Evolutionary conservation across 2,888 invertebrate species (phyloP).

Genomic region (Acholoe squamosa): DNA sequence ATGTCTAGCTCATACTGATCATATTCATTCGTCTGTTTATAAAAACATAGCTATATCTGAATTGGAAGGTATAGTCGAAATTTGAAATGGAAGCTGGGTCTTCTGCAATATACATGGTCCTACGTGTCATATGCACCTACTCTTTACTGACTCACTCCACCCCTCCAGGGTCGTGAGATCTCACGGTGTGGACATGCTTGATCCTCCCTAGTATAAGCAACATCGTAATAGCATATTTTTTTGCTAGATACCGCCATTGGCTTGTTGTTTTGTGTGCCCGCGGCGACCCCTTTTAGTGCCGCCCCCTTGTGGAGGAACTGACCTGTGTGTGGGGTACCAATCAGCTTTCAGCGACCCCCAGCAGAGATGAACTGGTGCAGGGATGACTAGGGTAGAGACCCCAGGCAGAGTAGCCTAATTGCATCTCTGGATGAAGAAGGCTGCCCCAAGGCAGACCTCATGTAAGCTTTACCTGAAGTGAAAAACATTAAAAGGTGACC

Average conservation of each 20-base stretch:
- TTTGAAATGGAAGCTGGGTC: no score
- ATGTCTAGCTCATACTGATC: no score
- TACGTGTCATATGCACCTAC: no score
- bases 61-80: no score
- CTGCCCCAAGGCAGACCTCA: not conserved
- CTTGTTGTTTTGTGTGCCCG: not conserved
- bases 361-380: not conserved
- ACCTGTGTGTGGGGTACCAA: slow-evolving; percentile 8
- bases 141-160: no score
- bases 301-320: not conserved
- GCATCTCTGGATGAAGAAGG: not conserved
- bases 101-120: no score
- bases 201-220: no score
- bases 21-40: no score
- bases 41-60: no score
- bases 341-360: slow-evolving; percentile 5
- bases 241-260: not conserved
- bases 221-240: no score
- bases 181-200: no score
- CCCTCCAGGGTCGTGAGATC: no score
- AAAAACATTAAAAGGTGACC: not conserved
- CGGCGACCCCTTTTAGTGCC: slow-evolving; percentile 13
- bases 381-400: not conserved
- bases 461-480: not conserved
- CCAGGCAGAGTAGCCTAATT: not conserved